A percentile compares a stretch with the other conserved stretches of the same genome.
Evolutionary conservation across 2,888 invertebrate genomes (phyloP).

Genomic region (Leptopterna dolabrata): DNA sequence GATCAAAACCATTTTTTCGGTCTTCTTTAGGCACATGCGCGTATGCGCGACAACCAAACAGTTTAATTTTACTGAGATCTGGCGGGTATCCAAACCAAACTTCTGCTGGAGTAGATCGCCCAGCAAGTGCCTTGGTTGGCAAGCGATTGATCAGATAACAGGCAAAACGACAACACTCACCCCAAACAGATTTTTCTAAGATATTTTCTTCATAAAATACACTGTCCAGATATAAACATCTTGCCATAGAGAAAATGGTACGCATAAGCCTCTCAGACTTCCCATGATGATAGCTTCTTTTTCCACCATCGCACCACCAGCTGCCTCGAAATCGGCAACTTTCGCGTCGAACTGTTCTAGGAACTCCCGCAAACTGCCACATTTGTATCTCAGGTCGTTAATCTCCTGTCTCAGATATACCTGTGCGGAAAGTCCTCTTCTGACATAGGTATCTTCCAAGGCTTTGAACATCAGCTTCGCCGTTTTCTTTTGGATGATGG

Average conservation of each 20-base stretch:
- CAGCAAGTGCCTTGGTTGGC: constrained; percentile 54
- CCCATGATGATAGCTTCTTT: neutral
- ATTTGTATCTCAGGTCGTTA: neutral
- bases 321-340: neutral
- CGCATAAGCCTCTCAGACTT: neutral
- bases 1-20: neutral
- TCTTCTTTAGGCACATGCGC: constrained; percentile 9
- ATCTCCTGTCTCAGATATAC: neutral
- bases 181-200: constrained; percentile 59
- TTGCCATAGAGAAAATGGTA: neutral
- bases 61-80: constrained; percentile 63
- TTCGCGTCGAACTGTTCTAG: neutral
- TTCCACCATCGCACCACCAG: neutral
- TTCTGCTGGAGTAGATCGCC: constrained; percentile 63
- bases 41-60: constrained; percentile 62
- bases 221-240: neutral
- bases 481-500: neutral
- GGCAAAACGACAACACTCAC: constrained; percentile 63
- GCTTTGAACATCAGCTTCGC: neutral
- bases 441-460: neutral
- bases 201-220: neutral
- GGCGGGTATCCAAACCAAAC: constrained; percentile 63
- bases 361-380: neutral
- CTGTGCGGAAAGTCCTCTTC: neutral
- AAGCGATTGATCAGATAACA: constrained; percentile 63